Evolutionary conservation across 2,797 vertebrate genomes (phyloP), one percentile per base, ranked within the genome.

Genomic region (Betta splendens): DNA sequence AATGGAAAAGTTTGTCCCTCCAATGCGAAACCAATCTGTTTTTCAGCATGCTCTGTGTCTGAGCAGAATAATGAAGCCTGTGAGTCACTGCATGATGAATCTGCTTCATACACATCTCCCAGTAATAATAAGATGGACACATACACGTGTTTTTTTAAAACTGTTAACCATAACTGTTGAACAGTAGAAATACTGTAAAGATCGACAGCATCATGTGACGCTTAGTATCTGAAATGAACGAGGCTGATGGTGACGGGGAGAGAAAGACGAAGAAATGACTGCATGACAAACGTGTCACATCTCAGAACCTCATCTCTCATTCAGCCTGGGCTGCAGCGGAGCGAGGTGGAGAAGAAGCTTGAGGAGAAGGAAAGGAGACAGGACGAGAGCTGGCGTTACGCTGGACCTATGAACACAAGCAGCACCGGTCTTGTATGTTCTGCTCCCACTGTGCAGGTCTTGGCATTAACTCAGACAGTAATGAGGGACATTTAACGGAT

Each of bases 281-380:
- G 25, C 37, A 57, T 69, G 60, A 73, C 54, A 72, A 72, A 82
- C 47, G 33, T 36, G 29, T 62, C 50, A 37, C 59, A 39, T 72
- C 77, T 61, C 69, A 64, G 17, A 8, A 20, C 28, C 61, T 79
- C 73, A 77, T 83, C 52, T 80, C 82, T 84, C 69, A 82, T 81
- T 80, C 79, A 81, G 63, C 26, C 52, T 17, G 13, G 64, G 37
- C 59, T 61, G 47, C 49, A 29, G 39, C 65, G 18, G 53, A 33
- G 23, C 35, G 20, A 29, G 39, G 49, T 3, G 2, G n/a, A 25
- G 23, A 15, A 18, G 32, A 33, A 1, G 3, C 1, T 1, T 10
- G 4, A 43, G 18, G 11, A 36, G n/a, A 7, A 15, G 5, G 5
- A n/a, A 16, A 18, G 20, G 29, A 36, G 16, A 37, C 6, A 16